Evolutionary conservation across 2,888 invertebrate genomes (phyloP), one percentile per base, ranked within the genome.

Genomic region (Agrilus cyanescens): DNA sequence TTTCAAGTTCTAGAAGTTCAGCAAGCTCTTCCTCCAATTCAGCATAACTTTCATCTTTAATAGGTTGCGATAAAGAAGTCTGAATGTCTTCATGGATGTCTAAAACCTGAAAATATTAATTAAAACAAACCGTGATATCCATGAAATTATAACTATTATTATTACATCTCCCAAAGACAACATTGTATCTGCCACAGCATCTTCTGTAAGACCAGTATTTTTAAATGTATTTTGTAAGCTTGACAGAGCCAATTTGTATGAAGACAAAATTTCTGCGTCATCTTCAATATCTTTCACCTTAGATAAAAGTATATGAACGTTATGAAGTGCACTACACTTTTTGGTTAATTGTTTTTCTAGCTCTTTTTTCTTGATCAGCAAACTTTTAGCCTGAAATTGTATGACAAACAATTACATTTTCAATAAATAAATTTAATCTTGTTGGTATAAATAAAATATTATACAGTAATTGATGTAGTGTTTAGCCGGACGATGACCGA

Each of bases 141-240:
- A 25, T 43, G 25, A 16, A 42, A 29, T n/a, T 16, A 36, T 36
- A 36, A 12, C 2, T 33, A 33, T 8, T 13, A 47, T 37, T 43
- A 47, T 58, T 56, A 83, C 82, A 55, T 86, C 85, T 55, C 76
- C 75, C 38, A 87, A 67, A 51, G 85, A 78, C 34, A 80, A 74
- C 72, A 87, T 78, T 0, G 85, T 76, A 51, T 85, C 78, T 51
- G 75, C 73, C 0, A 83, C 82, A 4, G 71, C 68, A 39, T 83
- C 80, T 53, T 82, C 81, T n/a, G 74, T 75, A 1, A 86, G 59
- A 1, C 76, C 79, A 2, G 72, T 72, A 4, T 75, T 74, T 38
- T 76, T 75, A 53, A 82, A 74, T 2, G 73, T 72, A 3, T 67
- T 69, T 55, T 82, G 81, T 59, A 88, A 69, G 0, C 84, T 78